Conservation (phyloP, 2,797 vertebrate genomes). For the Mastacembelus armatus region DNA sequence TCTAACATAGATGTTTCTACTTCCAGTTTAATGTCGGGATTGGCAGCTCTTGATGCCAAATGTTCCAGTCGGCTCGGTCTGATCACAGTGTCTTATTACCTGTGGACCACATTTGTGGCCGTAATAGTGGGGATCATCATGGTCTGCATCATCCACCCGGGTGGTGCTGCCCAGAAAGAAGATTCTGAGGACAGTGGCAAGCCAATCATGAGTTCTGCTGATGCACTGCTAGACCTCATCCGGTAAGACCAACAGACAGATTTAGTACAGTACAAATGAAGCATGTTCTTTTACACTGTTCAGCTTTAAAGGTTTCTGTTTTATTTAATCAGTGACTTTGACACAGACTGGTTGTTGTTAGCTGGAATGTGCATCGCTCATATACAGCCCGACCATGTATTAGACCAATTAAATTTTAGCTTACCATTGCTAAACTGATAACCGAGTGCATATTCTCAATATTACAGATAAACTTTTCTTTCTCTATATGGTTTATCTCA, state of each 20-base stretch:
- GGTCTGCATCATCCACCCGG: conserved; percentile 96
- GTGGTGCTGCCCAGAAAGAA: conserved; percentile 94
- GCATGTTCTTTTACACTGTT: not conserved
- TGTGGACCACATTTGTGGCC: conserved; percentile 97
- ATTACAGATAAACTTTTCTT: no score
- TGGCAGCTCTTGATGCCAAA: conserved; percentile 95
- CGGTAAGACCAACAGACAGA: conserved; percentile 80
- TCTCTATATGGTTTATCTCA: no score
- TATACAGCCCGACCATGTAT: no score
- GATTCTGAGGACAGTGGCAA: conserved; percentile 89
- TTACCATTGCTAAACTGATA: no score
- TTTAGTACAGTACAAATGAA: not conserved
- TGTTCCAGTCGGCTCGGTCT: conserved; percentile 94
- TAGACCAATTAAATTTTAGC: no score
- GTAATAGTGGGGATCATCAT: conserved; percentile 96
- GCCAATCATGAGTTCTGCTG: conserved; percentile 95
- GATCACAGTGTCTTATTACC: conserved; percentile 95
- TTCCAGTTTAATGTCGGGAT: conserved; percentile 93
- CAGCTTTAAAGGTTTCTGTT: not conserved
- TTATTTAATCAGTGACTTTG: no score
- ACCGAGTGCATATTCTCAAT: no score
- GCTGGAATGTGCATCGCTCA: no score
- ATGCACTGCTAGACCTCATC: conserved; percentile 95
- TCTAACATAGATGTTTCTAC: conserved; percentile 4
- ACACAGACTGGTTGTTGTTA: no score